phyloP scores from a whole-genome alignment of 2,797 vertebrate genomes.

The Semaprochilodus insignis region DNA sequence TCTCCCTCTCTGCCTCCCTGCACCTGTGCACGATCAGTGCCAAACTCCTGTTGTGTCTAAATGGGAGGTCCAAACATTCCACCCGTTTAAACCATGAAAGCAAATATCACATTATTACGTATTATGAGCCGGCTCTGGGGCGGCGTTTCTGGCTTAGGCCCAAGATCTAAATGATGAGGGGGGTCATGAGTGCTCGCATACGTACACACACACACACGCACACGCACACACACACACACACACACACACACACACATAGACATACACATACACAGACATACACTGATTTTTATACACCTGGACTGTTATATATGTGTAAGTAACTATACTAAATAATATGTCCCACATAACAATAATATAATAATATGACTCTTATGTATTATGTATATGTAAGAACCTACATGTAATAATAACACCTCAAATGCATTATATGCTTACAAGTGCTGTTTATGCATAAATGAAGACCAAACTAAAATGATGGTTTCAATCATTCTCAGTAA shows the following conservation, averaged over 20 bases:
- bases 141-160: slow-evolving; percentile 55
- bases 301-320: too few relatives aligned
- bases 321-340: too few relatives aligned
- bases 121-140: slow-evolving; percentile 66
- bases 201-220: background rate
- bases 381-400: too few relatives aligned
- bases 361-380: too few relatives aligned
- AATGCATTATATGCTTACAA: too few relatives aligned
- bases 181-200: slow-evolving; percentile 33
- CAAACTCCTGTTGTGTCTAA: slow-evolving; percentile 82
- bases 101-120: slow-evolving; percentile 80
- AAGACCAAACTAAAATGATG: too few relatives aligned
- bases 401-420: too few relatives aligned
- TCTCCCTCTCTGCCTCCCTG: slow-evolving; percentile 49
- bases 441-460: too few relatives aligned
- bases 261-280: background rate
- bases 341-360: too few relatives aligned
- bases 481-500: too few relatives aligned
- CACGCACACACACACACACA: background rate
- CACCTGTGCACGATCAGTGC: slow-evolving; percentile 81
- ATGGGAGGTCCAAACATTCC: slow-evolving; percentile 83
- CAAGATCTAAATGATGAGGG: slow-evolving; percentile 58
- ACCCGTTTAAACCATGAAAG: slow-evolving; percentile 75
- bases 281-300: background rate
- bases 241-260: slow-evolving; percentile 11